Evolutionary conservation across 2,888 invertebrate genomes (phyloP), one percentile per base, ranked within the genome.

Genomic region (Drosophila prostipennis): DNA sequence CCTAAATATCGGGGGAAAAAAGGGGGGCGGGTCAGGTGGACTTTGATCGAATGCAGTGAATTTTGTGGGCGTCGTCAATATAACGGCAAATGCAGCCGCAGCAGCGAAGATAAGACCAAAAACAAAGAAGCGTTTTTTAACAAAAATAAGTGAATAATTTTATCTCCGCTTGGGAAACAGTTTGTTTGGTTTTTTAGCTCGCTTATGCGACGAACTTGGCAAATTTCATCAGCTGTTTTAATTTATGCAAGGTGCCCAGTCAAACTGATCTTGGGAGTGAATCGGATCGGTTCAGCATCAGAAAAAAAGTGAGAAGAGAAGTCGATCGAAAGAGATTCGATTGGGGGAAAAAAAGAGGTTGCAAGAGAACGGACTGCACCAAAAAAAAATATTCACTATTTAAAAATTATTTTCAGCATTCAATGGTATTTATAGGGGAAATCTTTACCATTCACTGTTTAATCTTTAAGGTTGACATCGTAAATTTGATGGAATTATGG

Each of bases 191-290:
- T 58, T 57, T 40, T 58, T 52, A 46, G 56, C 32, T 57, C 54
- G 74, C 87, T 87, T 87, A 88, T 88, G 87, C 74, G 76, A 43
- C 39, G 51, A 49, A 70, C 74, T 77, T 79, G 71, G 61, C 60
- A 61, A 77, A 87, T 87, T 87, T 87, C 87, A 87, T 87, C 87
- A 87, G 85, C 85, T 42, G 60, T 81, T 87, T 88, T 88, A 86
- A 88, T 82, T 80, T 80, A 87, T 86, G 77, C 79, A 83, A 77
- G 69, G 63, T 61, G 74, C 42, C 49, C 61, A 68, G 14, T n/a
- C 19, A 45, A 32, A 57, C 14, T 19, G 57, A 43, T 36, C 37
- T 54, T 59, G 60, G 16, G 60, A 59, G 60, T 48, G 26, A 26
- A 26, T 26, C 26, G 61, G 61, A 61, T 58, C 45, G 59, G 61